phyloP scores from a whole-genome alignment of 2,113 vertebrate genomes.

The Sorex fumeus region DNA sequence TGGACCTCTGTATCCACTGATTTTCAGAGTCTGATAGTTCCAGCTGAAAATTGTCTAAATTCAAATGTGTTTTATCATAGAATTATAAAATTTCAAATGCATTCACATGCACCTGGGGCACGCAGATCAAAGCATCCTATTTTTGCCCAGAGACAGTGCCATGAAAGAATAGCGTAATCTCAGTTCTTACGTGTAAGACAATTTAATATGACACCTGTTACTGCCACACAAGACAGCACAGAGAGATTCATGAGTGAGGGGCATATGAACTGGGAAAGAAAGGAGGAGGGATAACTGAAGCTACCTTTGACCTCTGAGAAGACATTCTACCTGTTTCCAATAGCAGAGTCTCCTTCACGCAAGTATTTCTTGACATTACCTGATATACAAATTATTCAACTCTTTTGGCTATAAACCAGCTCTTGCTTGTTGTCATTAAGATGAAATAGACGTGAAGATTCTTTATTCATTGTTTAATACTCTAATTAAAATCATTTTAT shows the following conservation, averaged over 20 bases:
- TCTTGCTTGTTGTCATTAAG: not conserved
- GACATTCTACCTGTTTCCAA: not conserved
- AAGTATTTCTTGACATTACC: not conserved
- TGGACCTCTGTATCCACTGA: too few species aligned
- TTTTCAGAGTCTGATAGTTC: too few species aligned
- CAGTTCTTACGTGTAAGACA: not conserved
- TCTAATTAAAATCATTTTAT: slow-evolving; percentile 12
- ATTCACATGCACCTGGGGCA: too few species aligned
- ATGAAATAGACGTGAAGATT: not conserved
- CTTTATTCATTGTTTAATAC: not conserved
- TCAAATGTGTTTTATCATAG: too few species aligned
- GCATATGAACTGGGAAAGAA: not conserved
- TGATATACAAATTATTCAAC: not conserved
- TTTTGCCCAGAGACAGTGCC: too few species aligned
- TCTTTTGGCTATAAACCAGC: not conserved
- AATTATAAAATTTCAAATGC: too few species aligned
- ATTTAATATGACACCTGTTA: not conserved
- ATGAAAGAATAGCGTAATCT: too few species aligned
- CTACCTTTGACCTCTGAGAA: not conserved
- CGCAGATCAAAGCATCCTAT: too few species aligned
- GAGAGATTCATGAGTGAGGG: not conserved
- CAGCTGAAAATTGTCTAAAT: too few species aligned
- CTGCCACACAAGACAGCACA: not conserved
- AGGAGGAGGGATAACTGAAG: too few species aligned
- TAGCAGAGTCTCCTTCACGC: too few species aligned